A percentile compares a stretch with the other conserved stretches of the same genome.
Conservation (phyloP, 2,113 vertebrate genomes). For the Acinonyx jubatus region DNA sequence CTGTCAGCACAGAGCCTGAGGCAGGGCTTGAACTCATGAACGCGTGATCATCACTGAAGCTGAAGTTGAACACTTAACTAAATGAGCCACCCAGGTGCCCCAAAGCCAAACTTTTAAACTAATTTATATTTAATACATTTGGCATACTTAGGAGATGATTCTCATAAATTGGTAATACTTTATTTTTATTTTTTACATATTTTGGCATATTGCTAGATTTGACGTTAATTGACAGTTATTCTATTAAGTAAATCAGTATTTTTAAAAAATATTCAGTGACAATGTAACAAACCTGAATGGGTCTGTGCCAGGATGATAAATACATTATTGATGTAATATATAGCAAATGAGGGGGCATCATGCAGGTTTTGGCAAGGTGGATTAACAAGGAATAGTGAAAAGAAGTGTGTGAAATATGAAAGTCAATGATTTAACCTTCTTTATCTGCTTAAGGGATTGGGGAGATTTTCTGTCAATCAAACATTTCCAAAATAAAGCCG, state of each 20-base stretch:
- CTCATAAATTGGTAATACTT: not conserved
- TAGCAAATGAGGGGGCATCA: not conserved
- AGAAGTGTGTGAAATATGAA: not conserved
- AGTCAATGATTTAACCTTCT: not conserved
- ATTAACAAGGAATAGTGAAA: not conserved
- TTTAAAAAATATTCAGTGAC: not conserved
- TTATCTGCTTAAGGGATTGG: not conserved
- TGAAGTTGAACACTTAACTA: too few species aligned
- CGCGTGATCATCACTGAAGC: too few species aligned
- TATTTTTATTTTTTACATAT: slow-evolving; percentile 10
- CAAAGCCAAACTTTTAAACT: slow-evolving; percentile 10
- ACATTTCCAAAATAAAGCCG: not conserved
- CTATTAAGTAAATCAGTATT: not conserved
- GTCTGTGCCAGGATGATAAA: not conserved
- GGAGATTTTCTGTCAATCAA: not conserved
- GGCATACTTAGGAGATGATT: not conserved
- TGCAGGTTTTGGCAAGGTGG: not conserved
- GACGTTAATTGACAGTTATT: slow-evolving; percentile 13
- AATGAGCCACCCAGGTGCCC: too few species aligned
- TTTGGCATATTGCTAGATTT: not conserved
- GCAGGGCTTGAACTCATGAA: too few species aligned
- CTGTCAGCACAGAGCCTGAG: too few species aligned
- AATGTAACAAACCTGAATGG: not conserved
- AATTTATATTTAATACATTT: not conserved
- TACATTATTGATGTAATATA: not conserved